These are phyloP conservation scores for Noctua pronuba DNA, from an alignment of 2,888 invertebrate genomes.

Conservation along the genomic window DNA sequence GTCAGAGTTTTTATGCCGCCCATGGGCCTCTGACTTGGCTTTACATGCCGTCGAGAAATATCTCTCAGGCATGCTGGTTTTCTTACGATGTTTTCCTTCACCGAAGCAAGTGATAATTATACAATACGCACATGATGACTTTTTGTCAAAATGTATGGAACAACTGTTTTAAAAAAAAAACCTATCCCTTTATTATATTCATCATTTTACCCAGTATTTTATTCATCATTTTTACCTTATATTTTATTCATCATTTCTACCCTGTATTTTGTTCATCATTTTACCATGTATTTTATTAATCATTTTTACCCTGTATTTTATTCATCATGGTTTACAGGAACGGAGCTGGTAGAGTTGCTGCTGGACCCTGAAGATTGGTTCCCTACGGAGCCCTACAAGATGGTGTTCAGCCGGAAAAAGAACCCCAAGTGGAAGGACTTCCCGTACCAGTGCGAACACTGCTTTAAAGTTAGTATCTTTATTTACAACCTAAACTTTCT, in stretches of 20 bases:
- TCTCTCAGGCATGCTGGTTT: too few relatives aligned
- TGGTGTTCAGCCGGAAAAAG: slow-evolving; percentile 87
- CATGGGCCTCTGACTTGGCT: too few relatives aligned
- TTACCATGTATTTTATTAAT: too few relatives aligned
- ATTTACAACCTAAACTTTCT: not conserved
- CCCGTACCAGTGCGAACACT: slow-evolving; percentile 85
- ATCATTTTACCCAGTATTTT: too few relatives aligned
- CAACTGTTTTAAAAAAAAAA: too few relatives aligned
- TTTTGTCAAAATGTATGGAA: too few relatives aligned
- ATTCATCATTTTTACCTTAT: not conserved
- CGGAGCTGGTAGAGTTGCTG: slow-evolving; percentile 81
- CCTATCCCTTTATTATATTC: too few relatives aligned
- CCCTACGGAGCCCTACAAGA: slow-evolving; percentile 85
- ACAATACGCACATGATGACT: too few relatives aligned
- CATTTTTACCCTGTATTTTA: not conserved
- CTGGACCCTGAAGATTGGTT: slow-evolving; percentile 87
- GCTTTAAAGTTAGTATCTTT: slow-evolving; percentile 80
- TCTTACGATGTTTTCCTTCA: too few relatives aligned
- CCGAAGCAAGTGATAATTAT: too few relatives aligned
- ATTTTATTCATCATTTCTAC: not conserved
- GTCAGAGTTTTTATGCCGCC: too few relatives aligned
- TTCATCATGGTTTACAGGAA: slow-evolving; percentile 73
- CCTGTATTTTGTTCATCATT: not conserved
- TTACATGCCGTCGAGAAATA: too few relatives aligned
- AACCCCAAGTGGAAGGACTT: slow-evolving; percentile 88